phyloP scores from a whole-genome alignment of 2,888 invertebrate species.

The Nomada hirtipes region DNA sequence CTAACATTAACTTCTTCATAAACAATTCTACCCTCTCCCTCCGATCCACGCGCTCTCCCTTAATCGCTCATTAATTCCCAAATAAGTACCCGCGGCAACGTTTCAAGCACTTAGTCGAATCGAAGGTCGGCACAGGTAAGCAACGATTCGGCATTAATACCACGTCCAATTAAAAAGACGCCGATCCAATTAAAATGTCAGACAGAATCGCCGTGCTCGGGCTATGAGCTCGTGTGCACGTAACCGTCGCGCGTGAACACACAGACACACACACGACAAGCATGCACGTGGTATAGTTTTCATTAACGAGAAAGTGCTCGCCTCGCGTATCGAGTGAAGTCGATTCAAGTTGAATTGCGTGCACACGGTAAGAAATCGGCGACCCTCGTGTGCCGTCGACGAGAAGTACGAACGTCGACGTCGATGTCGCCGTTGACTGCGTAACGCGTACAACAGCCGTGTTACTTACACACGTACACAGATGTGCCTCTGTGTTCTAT shows the following conservation, averaged over 20 bases:
- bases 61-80: constrained; percentile 26
- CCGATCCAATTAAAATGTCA: constrained; percentile 74
- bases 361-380: constrained; percentile 47
- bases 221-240: neutral
- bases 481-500: neutral
- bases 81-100: constrained; percentile 4
- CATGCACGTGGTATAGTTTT: constrained; percentile 67
- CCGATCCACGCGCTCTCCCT: neutral
- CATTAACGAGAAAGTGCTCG: constrained; percentile 76
- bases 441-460: neutral
- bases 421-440: constrained; percentile 3
- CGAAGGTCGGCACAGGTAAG: constrained; percentile 11
- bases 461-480: neutral
- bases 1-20: too few relatives aligned
- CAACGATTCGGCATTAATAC: constrained; percentile 67
- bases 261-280: neutral
- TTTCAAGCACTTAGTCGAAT: constrained; percentile 9
- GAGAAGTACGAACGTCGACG: neutral
- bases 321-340: constrained; percentile 58
- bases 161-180: constrained; percentile 74
- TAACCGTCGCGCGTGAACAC: constrained; percentile 3
- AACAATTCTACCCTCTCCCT: neutral
- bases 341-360: constrained; percentile 59
- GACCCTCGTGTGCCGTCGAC: constrained; percentile 3
- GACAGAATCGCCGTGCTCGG: constrained; percentile 19